Evolutionary conservation across 2,888 invertebrate genomes (phyloP).

Genomic region (Stenchaetothrips biformis): DNA sequence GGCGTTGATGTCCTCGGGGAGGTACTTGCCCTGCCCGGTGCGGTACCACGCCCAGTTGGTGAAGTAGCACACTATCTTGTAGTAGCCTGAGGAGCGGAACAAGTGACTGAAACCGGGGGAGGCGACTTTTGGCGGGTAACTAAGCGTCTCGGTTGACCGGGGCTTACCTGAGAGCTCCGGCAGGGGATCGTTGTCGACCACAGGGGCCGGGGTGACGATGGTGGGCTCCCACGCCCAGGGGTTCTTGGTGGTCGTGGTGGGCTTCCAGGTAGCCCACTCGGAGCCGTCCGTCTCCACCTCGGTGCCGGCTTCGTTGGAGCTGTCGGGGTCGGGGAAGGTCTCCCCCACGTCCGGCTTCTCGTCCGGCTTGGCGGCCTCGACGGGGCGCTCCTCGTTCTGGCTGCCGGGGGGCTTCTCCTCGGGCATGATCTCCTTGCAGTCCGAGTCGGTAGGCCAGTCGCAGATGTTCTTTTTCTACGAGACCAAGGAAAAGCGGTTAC

Average conservation of each 20-base stretch:
- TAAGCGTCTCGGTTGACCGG: neutral
- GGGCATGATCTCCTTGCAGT: conserved; percentile 48
- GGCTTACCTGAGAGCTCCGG: neutral
- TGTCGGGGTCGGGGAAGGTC: conserved; percentile 6
- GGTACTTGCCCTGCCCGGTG: conserved; percentile 72
- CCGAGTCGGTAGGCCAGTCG: conserved; percentile 65
- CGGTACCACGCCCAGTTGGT: conserved; percentile 94
- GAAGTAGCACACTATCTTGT: conserved; percentile 83
- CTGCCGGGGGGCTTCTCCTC: conserved; percentile 28
- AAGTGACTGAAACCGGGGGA: neutral
- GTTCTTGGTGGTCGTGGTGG: conserved; percentile 35
- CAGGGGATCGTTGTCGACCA: conserved; percentile 8
- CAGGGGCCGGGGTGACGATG: neutral
- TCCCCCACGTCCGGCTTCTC: neutral
- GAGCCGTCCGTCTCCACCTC: conserved; percentile 24
- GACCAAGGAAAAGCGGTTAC: too few species aligned
- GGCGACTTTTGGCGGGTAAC: neutral
- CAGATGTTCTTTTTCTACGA: conserved; percentile 57
- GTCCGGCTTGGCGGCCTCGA: neutral
- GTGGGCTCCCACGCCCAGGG: conserved; percentile 38
- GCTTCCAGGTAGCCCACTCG: conserved; percentile 32
- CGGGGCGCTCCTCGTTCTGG: neutral
- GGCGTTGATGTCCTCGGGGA: conserved; percentile 80
- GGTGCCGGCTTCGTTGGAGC: conserved; percentile 30
- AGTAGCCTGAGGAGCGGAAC: conserved; percentile 52